Evolutionary conservation across 2,888 invertebrate species (phyloP), one percentile per base, ranked within the genome.

Genomic region (Mechanitis messenoides): DNA sequence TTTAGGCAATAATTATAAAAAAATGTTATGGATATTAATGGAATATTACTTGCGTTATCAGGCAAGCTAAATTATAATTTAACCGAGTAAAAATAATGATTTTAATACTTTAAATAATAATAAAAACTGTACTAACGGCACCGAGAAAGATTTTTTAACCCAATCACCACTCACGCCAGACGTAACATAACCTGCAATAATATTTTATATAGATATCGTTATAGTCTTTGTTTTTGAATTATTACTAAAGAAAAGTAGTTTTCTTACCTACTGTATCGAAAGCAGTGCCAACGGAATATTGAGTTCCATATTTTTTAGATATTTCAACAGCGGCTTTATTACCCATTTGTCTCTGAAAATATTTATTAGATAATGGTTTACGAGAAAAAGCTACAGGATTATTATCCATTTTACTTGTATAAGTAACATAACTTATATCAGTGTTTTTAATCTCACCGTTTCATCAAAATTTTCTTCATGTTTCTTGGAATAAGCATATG

Each of bases 121-220:
- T 20, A 38, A 45, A 46, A 59, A 53, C n/a, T 12, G 31, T 47
- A 35, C 87, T 83, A 70, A 87, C 87, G 93, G 93, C 2, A 92
- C 90, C n/a, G 89, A 83, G 54, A 91, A 91, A 0, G 74, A 81
- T 0, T 91, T 93, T 72, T 95, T 94, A 0, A 93, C 94, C 94
- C 95, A 96, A 75, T 96, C 95, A 62, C 92, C 83, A 60, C 93
- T 94, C 4, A 92, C 90, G 2, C 95, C 95, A 7, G 92, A 91
- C 0, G 93, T 92, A 1, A 57, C 28, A 46, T 87, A 87, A 0
- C 86, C 87, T 88, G 70, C 38, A 76, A 74, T 55, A 56, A 42
- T 9, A 42, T 42, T 9, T 42, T 42, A 42, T 2, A 11, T 42
- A 9, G 42, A 2, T 42, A 42, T 9, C 3, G 6, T 9, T 42